Conservation (phyloP, 2,113 vertebrate genomes). For the Calyptommatus sinebrachiatus region DNA sequence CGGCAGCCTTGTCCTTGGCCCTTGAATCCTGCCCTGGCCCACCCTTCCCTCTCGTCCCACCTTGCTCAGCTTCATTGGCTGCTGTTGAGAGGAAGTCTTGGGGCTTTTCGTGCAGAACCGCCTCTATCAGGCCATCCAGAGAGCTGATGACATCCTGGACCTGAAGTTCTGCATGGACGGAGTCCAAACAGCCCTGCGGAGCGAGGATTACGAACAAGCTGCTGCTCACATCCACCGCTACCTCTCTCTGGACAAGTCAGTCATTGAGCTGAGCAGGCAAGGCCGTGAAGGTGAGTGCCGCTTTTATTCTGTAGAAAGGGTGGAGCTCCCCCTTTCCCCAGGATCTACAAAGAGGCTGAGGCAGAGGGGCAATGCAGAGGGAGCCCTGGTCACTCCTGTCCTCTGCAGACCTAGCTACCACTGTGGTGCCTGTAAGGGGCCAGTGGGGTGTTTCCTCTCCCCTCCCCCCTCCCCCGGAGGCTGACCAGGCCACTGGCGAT, state of each 20-base stretch:
- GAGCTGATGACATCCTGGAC: conserved; percentile 95
- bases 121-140: conserved; percentile 97
- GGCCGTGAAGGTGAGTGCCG: conserved; percentile 85
- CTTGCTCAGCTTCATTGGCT: fast-evolving
- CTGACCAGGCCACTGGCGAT: too few species aligned
- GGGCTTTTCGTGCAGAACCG: conserved; percentile 79
- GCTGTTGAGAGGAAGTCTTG: conserved; percentile 18
- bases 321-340: not conserved
- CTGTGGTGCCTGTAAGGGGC: too few species aligned
- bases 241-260: conserved; percentile 93
- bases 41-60: fast-evolving
- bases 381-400: too few species aligned
- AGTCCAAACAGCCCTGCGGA: conserved; percentile 89
- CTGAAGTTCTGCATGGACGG: conserved; percentile 98
- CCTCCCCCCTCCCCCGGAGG: too few species aligned
- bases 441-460: too few species aligned
- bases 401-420: too few species aligned
- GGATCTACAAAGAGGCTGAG: too few species aligned
- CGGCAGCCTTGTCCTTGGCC: not conserved
- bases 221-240: conserved; percentile 96
- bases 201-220: conserved; percentile 94
- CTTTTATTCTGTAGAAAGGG: not conserved
- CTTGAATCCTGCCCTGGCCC: not conserved
- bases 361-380: too few species aligned
- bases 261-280: conserved; percentile 95